Conservation (phyloP, 1,140 invertebrate genomes). For the Arctopsyche grandis region DNA sequence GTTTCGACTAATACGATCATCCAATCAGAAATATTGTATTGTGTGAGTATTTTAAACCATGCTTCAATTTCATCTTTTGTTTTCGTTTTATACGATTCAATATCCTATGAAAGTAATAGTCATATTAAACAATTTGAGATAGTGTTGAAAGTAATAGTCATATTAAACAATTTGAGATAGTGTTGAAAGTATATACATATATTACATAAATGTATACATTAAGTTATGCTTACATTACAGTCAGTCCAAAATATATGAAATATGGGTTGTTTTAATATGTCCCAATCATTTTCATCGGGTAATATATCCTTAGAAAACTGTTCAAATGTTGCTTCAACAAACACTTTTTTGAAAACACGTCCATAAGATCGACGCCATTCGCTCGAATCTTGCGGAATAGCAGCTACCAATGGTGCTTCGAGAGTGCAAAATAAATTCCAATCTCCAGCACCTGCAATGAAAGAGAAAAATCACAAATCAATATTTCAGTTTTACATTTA, state of each 20-base stretch:
- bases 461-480: neutral
- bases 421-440: slow-evolving; percentile 86
- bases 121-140: neutral
- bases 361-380: slow-evolving; percentile 92
- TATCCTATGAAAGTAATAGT: slow-evolving; percentile 74
- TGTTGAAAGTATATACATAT: slow-evolving; percentile 55
- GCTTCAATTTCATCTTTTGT: slow-evolving; percentile 88
- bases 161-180: neutral
- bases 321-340: slow-evolving; percentile 85
- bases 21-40: slow-evolving; percentile 87
- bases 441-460: slow-evolving; percentile 83
- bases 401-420: slow-evolving; percentile 78
- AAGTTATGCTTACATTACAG: slow-evolving; percentile 83
- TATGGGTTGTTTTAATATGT: slow-evolving; percentile 85
- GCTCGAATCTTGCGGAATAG: slow-evolving; percentile 84
- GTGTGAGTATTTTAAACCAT: slow-evolving; percentile 84
- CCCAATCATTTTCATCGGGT: slow-evolving; percentile 76
- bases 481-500: neutral
- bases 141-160: slow-evolving; percentile 55
- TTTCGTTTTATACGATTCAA: slow-evolving; percentile 88
- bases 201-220: no score
- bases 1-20: slow-evolving; percentile 93
- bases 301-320: slow-evolving; percentile 80
- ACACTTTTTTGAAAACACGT: slow-evolving; percentile 82
- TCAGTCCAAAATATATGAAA: slow-evolving; percentile 97